Evolutionary conservation across 2,888 invertebrate genomes (phyloP).

Genomic region (Cynaeus angustus): DNA sequence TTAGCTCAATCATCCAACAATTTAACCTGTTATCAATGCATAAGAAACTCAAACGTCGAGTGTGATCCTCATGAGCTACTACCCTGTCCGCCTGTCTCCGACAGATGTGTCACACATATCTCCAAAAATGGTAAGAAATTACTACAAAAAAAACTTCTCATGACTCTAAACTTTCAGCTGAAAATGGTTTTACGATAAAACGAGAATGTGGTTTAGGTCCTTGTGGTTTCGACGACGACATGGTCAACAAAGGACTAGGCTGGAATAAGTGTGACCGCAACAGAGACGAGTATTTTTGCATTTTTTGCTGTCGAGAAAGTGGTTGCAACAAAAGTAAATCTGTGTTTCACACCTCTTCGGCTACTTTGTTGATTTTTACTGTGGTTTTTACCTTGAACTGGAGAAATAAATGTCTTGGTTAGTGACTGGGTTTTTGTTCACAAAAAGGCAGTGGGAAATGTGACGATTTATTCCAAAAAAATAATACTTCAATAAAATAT

Average conservation of each 20-base stretch:
- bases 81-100: constrained; percentile 68
- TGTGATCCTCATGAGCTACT: constrained; percentile 66
- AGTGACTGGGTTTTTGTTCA: background rate
- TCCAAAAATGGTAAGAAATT: constrained; percentile 67
- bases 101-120: constrained; percentile 71
- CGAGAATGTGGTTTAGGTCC: constrained; percentile 72
- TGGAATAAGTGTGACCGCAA: constrained; percentile 68
- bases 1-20: constrained; percentile 54
- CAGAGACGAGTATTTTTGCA: constrained; percentile 69
- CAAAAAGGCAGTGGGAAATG: background rate
- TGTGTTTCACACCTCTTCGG: background rate
- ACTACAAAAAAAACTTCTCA: background rate
- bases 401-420: background rate
- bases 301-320: constrained; percentile 69
- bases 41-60: constrained; percentile 64
- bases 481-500: constrained; percentile 17
- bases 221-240: constrained; percentile 70
- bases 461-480: constrained; percentile 19
- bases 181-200: constrained; percentile 68
- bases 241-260: constrained; percentile 68
- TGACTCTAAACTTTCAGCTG: constrained; percentile 62
- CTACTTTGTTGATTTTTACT: background rate
- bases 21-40: constrained; percentile 71
- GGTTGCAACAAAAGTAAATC: constrained; percentile 69
- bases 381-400: constrained; percentile 6